These are phyloP conservation scores for Hippocampus abdominalis DNA, from an alignment of 2,113 vertebrate genomes.

Conservation along the genomic window DNA sequence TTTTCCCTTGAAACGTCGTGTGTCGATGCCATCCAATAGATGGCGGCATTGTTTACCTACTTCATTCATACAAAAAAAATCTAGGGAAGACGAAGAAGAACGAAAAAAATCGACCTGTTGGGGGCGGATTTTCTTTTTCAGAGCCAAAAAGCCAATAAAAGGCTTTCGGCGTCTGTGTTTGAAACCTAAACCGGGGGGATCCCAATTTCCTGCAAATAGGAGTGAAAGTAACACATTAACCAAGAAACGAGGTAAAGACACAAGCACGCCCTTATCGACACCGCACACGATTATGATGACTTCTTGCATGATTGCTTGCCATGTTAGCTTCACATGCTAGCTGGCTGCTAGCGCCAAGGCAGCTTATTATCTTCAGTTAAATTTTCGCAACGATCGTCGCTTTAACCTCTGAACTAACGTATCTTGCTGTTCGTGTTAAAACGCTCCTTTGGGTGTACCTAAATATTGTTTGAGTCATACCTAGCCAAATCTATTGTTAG, in stretches of 20 bases:
- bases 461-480: background rate
- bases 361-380: background rate
- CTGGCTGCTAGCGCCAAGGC: slow-evolving; percentile 45
- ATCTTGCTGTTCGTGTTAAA: background rate
- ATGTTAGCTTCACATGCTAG: slow-evolving; percentile 1
- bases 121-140: slow-evolving; percentile 58
- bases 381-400: background rate
- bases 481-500: slow-evolving; percentile 31
- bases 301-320: background rate
- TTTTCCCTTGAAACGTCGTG: background rate
- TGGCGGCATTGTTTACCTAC: background rate
- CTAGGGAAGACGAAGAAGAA: slow-evolving; percentile 1
- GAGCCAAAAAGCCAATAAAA: slow-evolving; percentile 51
- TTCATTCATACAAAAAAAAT: background rate
- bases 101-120: slow-evolving; percentile 12
- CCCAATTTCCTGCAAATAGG: slow-evolving; percentile 6
- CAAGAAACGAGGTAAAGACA: slow-evolving; percentile 37
- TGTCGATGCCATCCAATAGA: background rate
- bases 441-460: background rate
- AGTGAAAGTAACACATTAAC: slow-evolving; percentile 3
- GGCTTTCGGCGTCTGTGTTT: slow-evolving; percentile 29
- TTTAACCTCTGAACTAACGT: background rate
- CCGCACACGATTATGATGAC: background rate
- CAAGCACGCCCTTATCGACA: background rate
- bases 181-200: background rate